These are phyloP conservation scores for Eristalinus sepulchralis DNA, from an alignment of 2,888 invertebrate genomes.

Conservation along the genomic window DNA sequence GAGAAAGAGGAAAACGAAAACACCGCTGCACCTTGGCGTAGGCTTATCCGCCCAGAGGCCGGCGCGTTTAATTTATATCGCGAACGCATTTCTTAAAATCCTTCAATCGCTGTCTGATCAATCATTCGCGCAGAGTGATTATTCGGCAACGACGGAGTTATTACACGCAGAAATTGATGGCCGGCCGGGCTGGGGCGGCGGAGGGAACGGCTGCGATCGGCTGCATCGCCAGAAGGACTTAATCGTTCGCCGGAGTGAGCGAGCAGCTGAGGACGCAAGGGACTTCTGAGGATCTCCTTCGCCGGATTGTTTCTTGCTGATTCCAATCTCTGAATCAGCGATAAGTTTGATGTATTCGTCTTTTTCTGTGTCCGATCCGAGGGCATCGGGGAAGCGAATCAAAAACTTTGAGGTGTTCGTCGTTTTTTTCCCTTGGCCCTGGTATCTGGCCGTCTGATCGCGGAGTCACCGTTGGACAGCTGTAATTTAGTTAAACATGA, in stretches of 20 bases:
- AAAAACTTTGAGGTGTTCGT: constrained; percentile 44
- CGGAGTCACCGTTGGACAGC: constrained; percentile 67
- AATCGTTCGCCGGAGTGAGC: constrained; percentile 41
- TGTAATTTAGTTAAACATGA: constrained; percentile 72
- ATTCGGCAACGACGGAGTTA: constrained; percentile 68
- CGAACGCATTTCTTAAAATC: constrained; percentile 69
- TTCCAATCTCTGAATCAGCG: constrained; percentile 71
- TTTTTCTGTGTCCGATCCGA: constrained; percentile 28
- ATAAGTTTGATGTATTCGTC: constrained; percentile 68
- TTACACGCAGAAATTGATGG: constrained; percentile 31
- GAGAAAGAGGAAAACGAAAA: not conserved
- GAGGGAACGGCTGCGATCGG: constrained; percentile 53
- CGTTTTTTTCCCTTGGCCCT: constrained; percentile 7
- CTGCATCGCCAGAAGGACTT: constrained; percentile 68
- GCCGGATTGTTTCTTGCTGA: constrained; percentile 42
- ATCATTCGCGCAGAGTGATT: constrained; percentile 70
- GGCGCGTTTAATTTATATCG: constrained; percentile 68
- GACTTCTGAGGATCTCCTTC: constrained; percentile 53
- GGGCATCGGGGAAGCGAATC: constrained; percentile 40
- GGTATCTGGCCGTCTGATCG: constrained; percentile 59
- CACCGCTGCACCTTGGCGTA: constrained; percentile 34
- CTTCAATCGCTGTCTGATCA: constrained; percentile 71
- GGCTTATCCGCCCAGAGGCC: constrained; percentile 61
- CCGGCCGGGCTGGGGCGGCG: constrained; percentile 5
- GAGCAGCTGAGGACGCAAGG: constrained; percentile 14